Evolutionary conservation across 2,113 vertebrate species (phyloP).

Genomic region (Mobula birostris): DNA sequence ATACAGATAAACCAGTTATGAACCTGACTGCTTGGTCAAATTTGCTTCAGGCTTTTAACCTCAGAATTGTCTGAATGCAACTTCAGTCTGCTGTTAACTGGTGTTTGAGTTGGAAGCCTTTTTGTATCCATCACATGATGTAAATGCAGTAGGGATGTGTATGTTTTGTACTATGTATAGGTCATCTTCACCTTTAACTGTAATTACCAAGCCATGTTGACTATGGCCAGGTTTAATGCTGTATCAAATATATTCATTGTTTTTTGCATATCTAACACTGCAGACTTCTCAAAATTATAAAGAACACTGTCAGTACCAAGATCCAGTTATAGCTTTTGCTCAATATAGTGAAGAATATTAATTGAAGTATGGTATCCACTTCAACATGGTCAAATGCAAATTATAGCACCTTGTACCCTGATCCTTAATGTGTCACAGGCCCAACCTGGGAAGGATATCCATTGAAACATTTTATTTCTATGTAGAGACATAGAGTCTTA

Average conservation of each 20-base stretch:
- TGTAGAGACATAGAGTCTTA: no score
- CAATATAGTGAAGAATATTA: not conserved
- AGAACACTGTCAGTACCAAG: not conserved
- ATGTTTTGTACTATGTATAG: no score
- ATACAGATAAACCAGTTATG: constrained; percentile 49
- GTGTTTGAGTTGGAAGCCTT: not conserved
- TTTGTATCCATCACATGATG: not conserved
- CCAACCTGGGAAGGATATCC: not conserved
- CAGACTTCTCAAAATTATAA: not conserved
- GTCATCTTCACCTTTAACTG: not conserved
- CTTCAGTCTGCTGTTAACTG: not conserved
- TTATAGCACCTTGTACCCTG: not conserved
- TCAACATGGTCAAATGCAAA: not conserved
- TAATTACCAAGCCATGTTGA: not conserved
- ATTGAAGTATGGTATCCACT: not conserved
- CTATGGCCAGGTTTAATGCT: not conserved
- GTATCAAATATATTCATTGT: not conserved
- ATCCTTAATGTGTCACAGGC: not conserved
- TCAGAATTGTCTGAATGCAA: constrained; percentile 41
- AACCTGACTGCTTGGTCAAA: constrained; percentile 46
- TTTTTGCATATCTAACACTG: not conserved
- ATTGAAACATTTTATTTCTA: not conserved
- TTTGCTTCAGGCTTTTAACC: constrained; percentile 49
- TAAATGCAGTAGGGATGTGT: no score
- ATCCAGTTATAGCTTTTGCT: not conserved